Evolutionary conservation across 2,888 invertebrate genomes (phyloP).

Genomic region (Masnerella sp.): DNA sequence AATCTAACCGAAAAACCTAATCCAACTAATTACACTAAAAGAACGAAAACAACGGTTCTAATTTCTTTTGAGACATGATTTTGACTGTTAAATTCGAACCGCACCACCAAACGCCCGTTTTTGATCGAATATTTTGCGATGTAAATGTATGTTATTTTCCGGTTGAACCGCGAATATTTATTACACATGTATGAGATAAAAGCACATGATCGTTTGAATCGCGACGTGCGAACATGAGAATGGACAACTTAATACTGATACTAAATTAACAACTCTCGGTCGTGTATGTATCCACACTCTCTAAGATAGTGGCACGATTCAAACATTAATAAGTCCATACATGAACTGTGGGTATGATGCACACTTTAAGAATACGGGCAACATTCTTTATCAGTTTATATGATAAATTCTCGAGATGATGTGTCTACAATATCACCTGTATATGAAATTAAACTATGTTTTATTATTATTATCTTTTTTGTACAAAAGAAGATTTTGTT

Average conservation of each 20-base stretch:
- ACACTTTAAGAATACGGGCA: slow-evolving; percentile 13
- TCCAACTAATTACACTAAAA: too few species aligned
- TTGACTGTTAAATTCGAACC: too few species aligned
- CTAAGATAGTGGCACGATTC: slow-evolving; percentile 53
- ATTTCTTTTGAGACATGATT: too few species aligned
- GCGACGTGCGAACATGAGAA: slow-evolving; percentile 65
- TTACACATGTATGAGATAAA: slow-evolving; percentile 18
- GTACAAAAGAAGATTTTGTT: too few species aligned
- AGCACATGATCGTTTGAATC: slow-evolving; percentile 15
- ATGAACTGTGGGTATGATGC: slow-evolving; percentile 20
- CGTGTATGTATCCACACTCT: slow-evolving; percentile 60
- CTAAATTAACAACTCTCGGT: slow-evolving; percentile 64
- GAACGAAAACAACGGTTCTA: neutral
- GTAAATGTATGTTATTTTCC: too few species aligned
- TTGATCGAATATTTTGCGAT: too few species aligned
- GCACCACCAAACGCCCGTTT: too few species aligned
- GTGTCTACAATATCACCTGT: slow-evolving; percentile 29
- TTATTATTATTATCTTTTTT: too few species aligned
- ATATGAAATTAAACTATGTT: slow-evolving; percentile 1
- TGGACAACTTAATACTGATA: slow-evolving; percentile 74
- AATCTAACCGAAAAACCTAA: too few species aligned
- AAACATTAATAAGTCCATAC: slow-evolving; percentile 42
- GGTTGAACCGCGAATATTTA: slow-evolving; percentile 2
- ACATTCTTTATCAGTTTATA: slow-evolving; percentile 29
- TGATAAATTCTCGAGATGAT: slow-evolving; percentile 32